Conservation (phyloP, 2,888 invertebrate species). For the Ellobium chinense region DNA sequence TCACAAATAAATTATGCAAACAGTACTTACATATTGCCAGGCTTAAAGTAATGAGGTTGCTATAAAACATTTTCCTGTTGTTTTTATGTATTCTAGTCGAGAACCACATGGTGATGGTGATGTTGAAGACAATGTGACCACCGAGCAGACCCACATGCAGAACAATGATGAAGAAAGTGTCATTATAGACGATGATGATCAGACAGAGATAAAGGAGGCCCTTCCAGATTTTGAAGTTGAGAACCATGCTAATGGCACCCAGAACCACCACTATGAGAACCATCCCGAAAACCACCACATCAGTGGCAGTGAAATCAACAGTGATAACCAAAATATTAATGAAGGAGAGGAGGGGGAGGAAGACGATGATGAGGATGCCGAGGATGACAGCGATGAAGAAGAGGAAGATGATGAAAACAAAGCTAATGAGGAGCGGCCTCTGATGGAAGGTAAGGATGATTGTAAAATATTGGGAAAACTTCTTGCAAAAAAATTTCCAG, state of each 20-base stretch:
- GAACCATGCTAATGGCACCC: not conserved
- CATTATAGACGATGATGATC: not conserved
- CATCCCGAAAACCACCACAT: not conserved
- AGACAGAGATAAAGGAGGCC: slow-evolving; percentile 16
- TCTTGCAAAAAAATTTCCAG: too few species aligned
- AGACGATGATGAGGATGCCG: not conserved
- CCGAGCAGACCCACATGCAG: not conserved
- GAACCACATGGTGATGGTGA: not conserved
- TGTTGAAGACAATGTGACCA: slow-evolving; percentile 6
- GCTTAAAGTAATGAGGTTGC: too few species aligned
- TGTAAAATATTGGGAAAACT: not conserved
- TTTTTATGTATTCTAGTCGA: not conserved
- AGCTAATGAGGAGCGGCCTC: slow-evolving; percentile 11
- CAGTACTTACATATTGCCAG: too few species aligned
- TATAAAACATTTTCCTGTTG: not conserved
- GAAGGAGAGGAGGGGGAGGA: slow-evolving; percentile 17
- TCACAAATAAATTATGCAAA: too few species aligned
- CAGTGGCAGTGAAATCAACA: not conserved
- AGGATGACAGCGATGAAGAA: not conserved
- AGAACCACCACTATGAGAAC: not conserved
- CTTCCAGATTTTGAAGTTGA: not conserved
- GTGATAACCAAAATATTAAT: not conserved
- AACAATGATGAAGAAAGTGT: slow-evolving; percentile 21
- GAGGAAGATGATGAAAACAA: slow-evolving; percentile 3
- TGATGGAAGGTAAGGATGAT: slow-evolving; percentile 39